phyloP scores from a whole-genome alignment of 2,888 invertebrate species.

The Euplexia lucipara region DNA sequence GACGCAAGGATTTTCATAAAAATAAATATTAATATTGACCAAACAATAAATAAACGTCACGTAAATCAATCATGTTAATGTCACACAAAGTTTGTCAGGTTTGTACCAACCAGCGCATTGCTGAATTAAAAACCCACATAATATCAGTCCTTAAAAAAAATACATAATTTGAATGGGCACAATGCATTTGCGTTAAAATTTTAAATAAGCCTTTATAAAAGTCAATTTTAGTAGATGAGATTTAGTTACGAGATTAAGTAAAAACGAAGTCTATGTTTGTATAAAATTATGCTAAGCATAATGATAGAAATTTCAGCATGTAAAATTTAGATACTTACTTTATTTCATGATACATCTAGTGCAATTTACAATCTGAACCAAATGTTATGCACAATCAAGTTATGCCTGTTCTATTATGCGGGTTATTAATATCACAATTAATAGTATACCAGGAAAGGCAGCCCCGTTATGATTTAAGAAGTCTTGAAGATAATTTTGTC shows the following conservation, averaged over 20 bases:
- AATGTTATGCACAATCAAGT: conserved; percentile 33
- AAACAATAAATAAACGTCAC: not conserved
- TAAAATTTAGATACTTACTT: too few relatives aligned
- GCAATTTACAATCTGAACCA: not conserved
- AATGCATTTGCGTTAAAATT: conserved; percentile 15
- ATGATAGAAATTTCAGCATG: too few relatives aligned
- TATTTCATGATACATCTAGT: too few relatives aligned
- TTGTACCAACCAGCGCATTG: not conserved
- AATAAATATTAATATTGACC: not conserved
- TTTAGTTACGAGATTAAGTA: too few relatives aligned
- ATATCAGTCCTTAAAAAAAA: conserved; percentile 21
- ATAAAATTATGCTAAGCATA: too few relatives aligned
- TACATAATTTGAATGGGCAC: conserved; percentile 17
- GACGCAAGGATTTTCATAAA: not conserved
- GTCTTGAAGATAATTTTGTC: too few relatives aligned
- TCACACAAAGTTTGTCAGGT: not conserved
- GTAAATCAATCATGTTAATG: not conserved
- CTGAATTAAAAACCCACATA: conserved; percentile 20
- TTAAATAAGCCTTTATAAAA: too few relatives aligned
- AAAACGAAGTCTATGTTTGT: too few relatives aligned
- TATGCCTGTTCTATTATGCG: conserved; percentile 22
- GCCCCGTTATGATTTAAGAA: not conserved
- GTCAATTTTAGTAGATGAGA: too few relatives aligned
- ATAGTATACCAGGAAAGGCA: not conserved
- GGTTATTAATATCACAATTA: conserved; percentile 15